These are phyloP conservation scores for Echiichthys vipera DNA, from an alignment of 2,797 vertebrate genomes.

Conservation along the genomic window DNA sequence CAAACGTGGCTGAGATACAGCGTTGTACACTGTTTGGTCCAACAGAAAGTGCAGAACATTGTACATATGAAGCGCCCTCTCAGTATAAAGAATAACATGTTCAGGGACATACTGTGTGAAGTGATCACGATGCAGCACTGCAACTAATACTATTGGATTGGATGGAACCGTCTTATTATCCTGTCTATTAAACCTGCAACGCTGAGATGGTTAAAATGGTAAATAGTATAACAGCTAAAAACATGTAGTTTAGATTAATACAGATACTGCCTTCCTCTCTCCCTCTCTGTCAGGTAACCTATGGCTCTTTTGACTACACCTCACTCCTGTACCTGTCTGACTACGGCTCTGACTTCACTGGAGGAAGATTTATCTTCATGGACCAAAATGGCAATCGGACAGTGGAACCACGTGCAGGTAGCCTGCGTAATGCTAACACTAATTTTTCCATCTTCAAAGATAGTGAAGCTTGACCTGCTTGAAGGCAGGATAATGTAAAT, in stretches of 20 bases:
- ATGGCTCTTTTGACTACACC: conserved; percentile 97
- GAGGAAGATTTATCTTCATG: conserved; percentile 94
- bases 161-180: too few species aligned
- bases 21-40: too few species aligned
- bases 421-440: not conserved
- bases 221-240: not conserved
- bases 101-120: not conserved
- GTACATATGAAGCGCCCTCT: not conserved
- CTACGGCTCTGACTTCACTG: conserved; percentile 91
- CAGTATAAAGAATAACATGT: not conserved
- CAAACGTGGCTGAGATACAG: not conserved
- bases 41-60: not conserved
- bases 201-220: not conserved
- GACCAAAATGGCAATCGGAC: conserved; percentile 90
- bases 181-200: too few species aligned
- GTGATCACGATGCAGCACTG: not conserved
- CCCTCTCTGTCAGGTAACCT: conserved; percentile 87
- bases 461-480: conserved; percentile 2
- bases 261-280: not conserved
- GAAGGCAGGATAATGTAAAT: conserved; percentile 12
- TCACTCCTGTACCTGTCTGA: conserved; percentile 95
- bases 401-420: conserved; percentile 88
- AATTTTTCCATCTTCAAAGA: not conserved
- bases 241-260: not conserved
- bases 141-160: too few species aligned